Percentiles rank a stretch among this genome's conserved stretches.
Conservation (phyloP, 1,140 invertebrate genomes). For the Bombus waltoni region DNA sequence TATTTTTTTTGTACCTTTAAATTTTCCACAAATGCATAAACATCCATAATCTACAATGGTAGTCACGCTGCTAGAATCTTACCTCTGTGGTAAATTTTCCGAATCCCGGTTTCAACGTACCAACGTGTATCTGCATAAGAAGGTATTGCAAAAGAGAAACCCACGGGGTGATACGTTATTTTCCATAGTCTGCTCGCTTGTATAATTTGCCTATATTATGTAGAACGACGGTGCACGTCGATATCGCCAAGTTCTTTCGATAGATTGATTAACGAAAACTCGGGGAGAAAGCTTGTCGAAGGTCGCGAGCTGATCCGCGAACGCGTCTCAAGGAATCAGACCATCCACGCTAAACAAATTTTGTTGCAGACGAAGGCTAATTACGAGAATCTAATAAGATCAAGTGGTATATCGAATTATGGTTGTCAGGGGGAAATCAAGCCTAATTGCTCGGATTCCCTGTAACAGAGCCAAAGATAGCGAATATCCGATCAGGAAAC, state of each 20-base stretch:
- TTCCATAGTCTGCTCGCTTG: background rate
- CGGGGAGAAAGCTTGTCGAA: background rate
- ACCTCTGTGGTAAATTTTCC: too few relatives aligned
- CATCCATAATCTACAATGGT: too few relatives aligned
- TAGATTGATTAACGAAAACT: conserved; percentile 1
- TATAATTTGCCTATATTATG: background rate
- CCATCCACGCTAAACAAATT: conserved; percentile 12
- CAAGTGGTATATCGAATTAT: conserved; percentile 25
- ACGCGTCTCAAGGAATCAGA: background rate
- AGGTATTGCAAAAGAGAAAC: background rate
- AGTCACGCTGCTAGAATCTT: too few relatives aligned
- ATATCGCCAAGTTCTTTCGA: background rate
- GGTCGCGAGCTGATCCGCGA: background rate
- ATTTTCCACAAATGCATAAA: too few relatives aligned
- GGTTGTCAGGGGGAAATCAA: conserved; percentile 24
- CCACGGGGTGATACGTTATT: background rate
- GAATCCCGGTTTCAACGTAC: too few relatives aligned
- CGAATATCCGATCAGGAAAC: background rate
- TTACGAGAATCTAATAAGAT: conserved; percentile 16
- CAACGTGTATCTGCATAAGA: too few relatives aligned
- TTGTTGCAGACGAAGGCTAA: background rate
- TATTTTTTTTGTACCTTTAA: too few relatives aligned
- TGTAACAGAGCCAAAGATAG: background rate
- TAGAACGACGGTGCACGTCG: too few relatives aligned
- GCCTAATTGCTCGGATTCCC: conserved; percentile 15